Percentiles rank a stretch among this genome's conserved stretches.
phyloP scores from a whole-genome alignment of 1,140 invertebrate species.

The Gryllus bimaculatus region DNA sequence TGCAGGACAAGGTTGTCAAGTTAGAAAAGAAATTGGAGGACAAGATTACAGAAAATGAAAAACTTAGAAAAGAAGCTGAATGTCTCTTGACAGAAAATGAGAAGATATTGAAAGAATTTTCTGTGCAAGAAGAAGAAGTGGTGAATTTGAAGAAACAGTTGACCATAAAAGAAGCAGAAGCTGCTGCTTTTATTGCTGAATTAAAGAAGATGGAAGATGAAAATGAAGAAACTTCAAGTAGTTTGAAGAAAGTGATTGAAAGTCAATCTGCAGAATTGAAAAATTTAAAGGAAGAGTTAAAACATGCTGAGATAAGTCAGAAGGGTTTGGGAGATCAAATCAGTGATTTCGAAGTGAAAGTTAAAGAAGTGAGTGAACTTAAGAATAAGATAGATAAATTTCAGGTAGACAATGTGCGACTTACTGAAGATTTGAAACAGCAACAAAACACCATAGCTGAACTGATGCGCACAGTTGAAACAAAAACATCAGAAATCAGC shows the following conservation, averaged over 20 bases:
- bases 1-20: background rate
- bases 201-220: background rate
- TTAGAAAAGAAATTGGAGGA: constrained; percentile 8
- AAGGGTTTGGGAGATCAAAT: background rate
- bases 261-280: background rate
- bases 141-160: background rate
- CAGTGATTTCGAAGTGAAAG: background rate
- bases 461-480: background rate
- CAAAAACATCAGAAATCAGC: background rate
- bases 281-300: constrained; percentile 9
- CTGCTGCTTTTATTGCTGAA: background rate
- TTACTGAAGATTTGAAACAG: constrained; percentile 7
- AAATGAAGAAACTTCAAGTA: background rate
- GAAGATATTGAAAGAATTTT: background rate
- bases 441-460: background rate
- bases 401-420: background rate
- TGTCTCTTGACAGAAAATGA: background rate
- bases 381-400: constrained; percentile 5
- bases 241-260: constrained; percentile 6
- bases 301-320: background rate
- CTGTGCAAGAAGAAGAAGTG: background rate
- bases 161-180: background rate
- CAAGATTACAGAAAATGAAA: background rate
- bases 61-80: background rate
- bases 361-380: background rate